Conservation (phyloP, 1,140 invertebrate genomes). For the Pogonomyrmex barbatus region DNA sequence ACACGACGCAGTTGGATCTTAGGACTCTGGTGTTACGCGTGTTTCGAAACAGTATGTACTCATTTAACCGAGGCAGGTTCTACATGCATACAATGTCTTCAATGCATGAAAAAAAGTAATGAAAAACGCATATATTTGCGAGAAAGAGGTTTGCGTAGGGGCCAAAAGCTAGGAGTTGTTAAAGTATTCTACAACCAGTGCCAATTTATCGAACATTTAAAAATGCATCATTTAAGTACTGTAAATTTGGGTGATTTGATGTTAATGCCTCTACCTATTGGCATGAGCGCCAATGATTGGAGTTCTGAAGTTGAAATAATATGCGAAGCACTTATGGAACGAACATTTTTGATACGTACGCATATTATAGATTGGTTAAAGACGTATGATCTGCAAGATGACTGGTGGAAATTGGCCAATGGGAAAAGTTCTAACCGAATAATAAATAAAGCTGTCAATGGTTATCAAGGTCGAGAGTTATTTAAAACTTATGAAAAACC, state of each 20-base stretch:
- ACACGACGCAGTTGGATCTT: conserved; percentile 80
- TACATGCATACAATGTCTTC: conserved; percentile 49
- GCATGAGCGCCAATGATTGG: conserved; percentile 64
- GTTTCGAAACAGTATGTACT: conserved; percentile 74
- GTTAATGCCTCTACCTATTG: conserved; percentile 81
- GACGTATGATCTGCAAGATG: conserved; percentile 64
- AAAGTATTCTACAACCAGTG: conserved; percentile 83
- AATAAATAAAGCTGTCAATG: conserved; percentile 65
- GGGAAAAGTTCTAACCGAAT: conserved; percentile 55
- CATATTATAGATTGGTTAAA: conserved; percentile 83
- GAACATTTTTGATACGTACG: conserved; percentile 74
- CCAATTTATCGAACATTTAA: conserved; percentile 80
- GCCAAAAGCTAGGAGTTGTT: conserved; percentile 73
- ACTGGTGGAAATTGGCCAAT: conserved; percentile 78
- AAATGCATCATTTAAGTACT: conserved; percentile 69
- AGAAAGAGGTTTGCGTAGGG: conserved; percentile 70
- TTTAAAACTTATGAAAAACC: conserved; percentile 51
- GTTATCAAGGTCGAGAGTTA: conserved; percentile 53
- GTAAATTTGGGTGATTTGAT: conserved; percentile 80
- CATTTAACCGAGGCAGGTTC: conserved; percentile 55
- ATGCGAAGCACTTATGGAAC: conserved; percentile 80
- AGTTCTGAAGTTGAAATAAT: conserved; percentile 75
- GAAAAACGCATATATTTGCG: conserved; percentile 76
- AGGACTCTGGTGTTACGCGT: conserved; percentile 80
- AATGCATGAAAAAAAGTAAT: conserved; percentile 64